Base-by-base conservation (phyloP, 2,113 vertebrate species). In the Gymnarchus niloticus region DNA sequence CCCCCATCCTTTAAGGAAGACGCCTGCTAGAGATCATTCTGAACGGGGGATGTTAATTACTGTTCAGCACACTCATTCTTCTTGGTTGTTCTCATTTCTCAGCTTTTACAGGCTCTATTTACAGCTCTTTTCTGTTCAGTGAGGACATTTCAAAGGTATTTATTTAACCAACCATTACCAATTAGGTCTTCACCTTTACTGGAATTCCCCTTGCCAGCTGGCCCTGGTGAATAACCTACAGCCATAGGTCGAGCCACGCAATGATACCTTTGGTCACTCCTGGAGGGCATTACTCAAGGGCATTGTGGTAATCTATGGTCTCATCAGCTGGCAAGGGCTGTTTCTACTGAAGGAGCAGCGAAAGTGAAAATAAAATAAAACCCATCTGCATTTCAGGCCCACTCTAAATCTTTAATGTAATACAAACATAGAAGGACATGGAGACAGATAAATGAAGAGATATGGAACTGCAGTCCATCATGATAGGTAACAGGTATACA, bases 141-240 rank as follows among this genome's bases (percentile, higher is more conserved):
- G 85, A 81, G 88, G 89, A 81, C 93, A 93, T 84, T 93, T 88
- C 93, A 14, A 65, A 14, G 93, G 94, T 91, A 94, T 94, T 93
- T 93, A 93, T 92, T 94, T 94, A 94, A 94, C 91, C 92, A 89
- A 91, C 91, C 89, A 87, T 86, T 90, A 90, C 92, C 91, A 93
- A 93, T 94, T 94, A 94, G 91, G 88, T 46, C n/a, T 84, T 76
- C 54, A 86, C 86, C 86, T 90, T 86, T 87, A 91, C 85, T 90
- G 88, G 78, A 89, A 89, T 87, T 88, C 91, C 93, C 89, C 89
- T 88, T 87, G 91, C 91, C 92, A n/a, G n/a, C n/a, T n/a, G n/a
- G n/a, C n/a, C n/a, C n/a, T n/a, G n/a, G n/a, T n/a, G n/a, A n/a
- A n/a, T n/a, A n/a, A n/a, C n/a, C 89, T n/a, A 81, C 87, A 73